phyloP scores from a whole-genome alignment of 2,797 vertebrate genomes.

The Girardinus metallicus region DNA sequence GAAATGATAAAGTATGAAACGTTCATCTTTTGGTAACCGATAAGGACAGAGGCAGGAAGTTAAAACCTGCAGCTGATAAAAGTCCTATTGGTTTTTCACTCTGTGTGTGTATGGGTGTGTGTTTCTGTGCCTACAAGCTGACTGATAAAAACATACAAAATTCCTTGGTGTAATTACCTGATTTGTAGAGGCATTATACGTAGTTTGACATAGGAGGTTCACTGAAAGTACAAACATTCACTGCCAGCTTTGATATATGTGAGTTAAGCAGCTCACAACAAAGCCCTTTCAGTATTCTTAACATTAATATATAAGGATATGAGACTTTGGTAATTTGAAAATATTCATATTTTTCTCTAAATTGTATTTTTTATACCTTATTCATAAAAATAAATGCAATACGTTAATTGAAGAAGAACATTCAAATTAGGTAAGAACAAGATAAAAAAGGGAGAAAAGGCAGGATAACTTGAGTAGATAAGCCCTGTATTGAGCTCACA shows the following conservation, averaged over 20 bases:
- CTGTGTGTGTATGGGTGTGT: neutral
- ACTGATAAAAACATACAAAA: slow-evolving; percentile 61
- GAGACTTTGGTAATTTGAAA: neutral
- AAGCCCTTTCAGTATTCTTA: slow-evolving; percentile 42
- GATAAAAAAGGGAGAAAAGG: neutral
- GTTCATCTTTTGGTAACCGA: slow-evolving; percentile 12
- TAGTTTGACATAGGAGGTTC: slow-evolving; percentile 63
- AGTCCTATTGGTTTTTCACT: slow-evolving; percentile 46
- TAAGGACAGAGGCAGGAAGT: slow-evolving; percentile 44
- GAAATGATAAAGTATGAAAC: slow-evolving; percentile 47
- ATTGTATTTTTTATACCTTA: neutral
- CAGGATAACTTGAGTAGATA: neutral
- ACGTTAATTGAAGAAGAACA: neutral
- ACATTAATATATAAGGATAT: slow-evolving; percentile 10
- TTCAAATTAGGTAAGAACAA: neutral
- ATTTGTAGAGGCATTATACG: slow-evolving; percentile 49
- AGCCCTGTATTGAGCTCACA: neutral
- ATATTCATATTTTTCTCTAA: neutral
- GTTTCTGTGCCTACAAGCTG: slow-evolving; percentile 3
- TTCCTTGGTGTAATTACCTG: slow-evolving; percentile 63
- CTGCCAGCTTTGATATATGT: slow-evolving; percentile 53
- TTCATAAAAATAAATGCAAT: neutral
- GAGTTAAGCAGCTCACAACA: slow-evolving; percentile 32
- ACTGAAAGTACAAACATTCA: slow-evolving; percentile 45
- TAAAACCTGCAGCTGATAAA: slow-evolving; percentile 56